Percentiles rank a stretch among this genome's conserved stretches.
Conservation (phyloP, 2,888 invertebrate species). For the Dynastes maya region DNA sequence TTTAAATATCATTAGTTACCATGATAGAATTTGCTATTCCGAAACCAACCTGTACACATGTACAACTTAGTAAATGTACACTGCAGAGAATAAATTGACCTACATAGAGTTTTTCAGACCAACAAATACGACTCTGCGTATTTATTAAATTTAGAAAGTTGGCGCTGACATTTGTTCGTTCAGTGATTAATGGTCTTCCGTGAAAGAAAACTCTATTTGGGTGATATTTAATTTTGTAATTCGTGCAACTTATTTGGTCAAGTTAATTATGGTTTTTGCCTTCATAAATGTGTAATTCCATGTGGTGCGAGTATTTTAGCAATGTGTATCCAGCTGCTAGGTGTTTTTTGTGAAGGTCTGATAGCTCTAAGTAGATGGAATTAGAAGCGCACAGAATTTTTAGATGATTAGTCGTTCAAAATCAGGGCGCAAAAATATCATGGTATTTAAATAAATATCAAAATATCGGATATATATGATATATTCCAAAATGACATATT, state of each 20-base stretch:
- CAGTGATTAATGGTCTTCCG: constrained; percentile 31
- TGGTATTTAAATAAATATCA: too few relatives aligned
- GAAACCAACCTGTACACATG: not conserved
- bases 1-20: constrained; percentile 2
- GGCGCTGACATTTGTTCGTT: constrained; percentile 29
- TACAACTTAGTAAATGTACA: constrained; percentile 11
- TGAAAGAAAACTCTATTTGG: constrained; percentile 6
- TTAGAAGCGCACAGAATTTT: too few relatives aligned
- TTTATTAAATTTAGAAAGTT: constrained; percentile 44
- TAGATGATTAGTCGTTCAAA: too few relatives aligned
- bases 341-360: too few relatives aligned
- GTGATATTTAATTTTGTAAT: constrained; percentile 32
- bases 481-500: too few relatives aligned
- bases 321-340: not conserved
- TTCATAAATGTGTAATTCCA: not conserved
- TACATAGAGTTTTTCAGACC: constrained; percentile 14
- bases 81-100: constrained; percentile 27
- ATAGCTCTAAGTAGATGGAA: too few relatives aligned
- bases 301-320: not conserved
- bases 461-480: too few relatives aligned
- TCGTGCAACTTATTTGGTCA: constrained; percentile 1
- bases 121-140: constrained; percentile 6
- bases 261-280: constrained; percentile 3
- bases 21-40: not conserved
- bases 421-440: too few relatives aligned